Evolutionary conservation across 1,140 invertebrate species (phyloP), one percentile per base, ranked within the genome.

Genomic region (Brachionus plicatilis): DNA sequence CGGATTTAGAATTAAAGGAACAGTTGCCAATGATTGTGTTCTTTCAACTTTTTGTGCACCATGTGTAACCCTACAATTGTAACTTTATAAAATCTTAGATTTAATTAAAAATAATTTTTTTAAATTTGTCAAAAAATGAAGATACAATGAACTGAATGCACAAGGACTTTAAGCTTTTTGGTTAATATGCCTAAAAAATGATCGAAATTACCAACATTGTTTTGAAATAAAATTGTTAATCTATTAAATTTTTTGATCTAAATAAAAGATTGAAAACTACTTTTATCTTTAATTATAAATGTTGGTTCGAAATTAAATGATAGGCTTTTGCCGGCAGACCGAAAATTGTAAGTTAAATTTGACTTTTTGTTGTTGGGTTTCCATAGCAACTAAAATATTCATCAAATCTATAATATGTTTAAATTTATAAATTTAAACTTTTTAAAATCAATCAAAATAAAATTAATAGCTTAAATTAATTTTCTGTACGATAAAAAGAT

Each of bases 1-100:
- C 17, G 79, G 79, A 65, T 82, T 82, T 41, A 82, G 79, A 66
- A 82, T 82, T 47, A 82, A 82, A 82, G 79, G 79, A 37, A 82
- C 50, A 33, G 17, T 82, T 17, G 20, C 17, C 12, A 60, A 82
- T 65, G 79, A 82, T 82, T 82, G 53, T 41, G 33, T 65, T 20
- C 24, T 65, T 27, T 20, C 79, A 37, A 65, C 53, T 3, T 82
- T 82, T 65, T 82, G 79, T 17, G 7, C 24, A 37, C 79, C 79
- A 65, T 82, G 79, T 82, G 79, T 45, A 24, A 29, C 79, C 14
- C 29, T 82, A 24, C 79, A 82, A 65, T 2, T 82, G 79, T 82
- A 82, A 82, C 3, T 53, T 56, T 33, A 80, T 37, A 12, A 43
- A 45, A 24, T 45, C 11, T 70, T 43, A 41, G 27, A 70, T 14